Percentiles rank a stretch among this genome's conserved stretches.
Evolutionary conservation across 2,888 invertebrate genomes (phyloP).

Genomic region (Cataglyphis rosenhaueri): DNA sequence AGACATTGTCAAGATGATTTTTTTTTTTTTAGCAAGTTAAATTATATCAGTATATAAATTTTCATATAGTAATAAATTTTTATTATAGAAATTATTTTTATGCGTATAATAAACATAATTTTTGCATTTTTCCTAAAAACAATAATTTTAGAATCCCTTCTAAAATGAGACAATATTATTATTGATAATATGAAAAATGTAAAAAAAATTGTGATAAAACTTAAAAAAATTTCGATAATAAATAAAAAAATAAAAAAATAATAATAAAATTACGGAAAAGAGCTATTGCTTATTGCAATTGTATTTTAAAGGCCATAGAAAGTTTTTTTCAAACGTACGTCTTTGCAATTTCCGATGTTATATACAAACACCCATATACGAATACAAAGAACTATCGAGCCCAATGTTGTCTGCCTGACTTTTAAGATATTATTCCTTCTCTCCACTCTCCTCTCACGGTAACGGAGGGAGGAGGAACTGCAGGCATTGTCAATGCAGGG

Average conservation of each 20-base stretch:
- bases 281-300: background rate
- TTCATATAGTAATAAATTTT: background rate
- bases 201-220: background rate
- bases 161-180: background rate
- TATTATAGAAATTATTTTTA: background rate
- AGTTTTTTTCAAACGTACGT: background rate
- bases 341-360: background rate
- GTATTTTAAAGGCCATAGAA: background rate
- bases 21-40: background rate
- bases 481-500: conserved; percentile 10
- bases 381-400: conserved; percentile 16
- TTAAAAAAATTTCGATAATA: background rate
- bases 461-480: background rate
- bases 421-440: conserved; percentile 58
- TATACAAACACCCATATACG: background rate
- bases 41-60: background rate
- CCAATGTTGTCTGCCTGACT: conserved; percentile 36
- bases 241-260: background rate
- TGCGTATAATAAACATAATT: background rate
- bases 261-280: background rate
- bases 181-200: background rate
- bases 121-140: background rate
- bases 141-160: background rate
- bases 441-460: background rate
- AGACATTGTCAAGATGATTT: background rate